Evolutionary conservation across 2,888 invertebrate species (phyloP).

Genomic region (Plusia festucae): DNA sequence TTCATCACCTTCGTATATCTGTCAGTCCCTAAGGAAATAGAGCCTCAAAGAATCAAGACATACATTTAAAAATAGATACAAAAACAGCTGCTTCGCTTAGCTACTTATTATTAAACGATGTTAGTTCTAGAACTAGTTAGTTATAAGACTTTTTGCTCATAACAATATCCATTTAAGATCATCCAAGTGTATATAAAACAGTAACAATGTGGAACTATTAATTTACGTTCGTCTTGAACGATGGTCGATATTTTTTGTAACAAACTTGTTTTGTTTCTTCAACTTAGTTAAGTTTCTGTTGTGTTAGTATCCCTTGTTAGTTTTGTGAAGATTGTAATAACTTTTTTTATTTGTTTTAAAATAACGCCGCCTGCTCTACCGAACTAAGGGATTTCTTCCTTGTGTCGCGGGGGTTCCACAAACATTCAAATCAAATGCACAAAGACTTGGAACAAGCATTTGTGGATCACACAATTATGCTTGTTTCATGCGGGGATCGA

Average conservation of each 20-base stretch:
- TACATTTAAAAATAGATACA: not conserved
- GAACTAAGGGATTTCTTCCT: too few species aligned
- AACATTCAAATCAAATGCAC: too few species aligned
- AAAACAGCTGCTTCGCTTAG: not conserved
- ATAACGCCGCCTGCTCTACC: too few species aligned
- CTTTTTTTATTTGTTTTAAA: too few species aligned
- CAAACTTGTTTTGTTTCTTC: conserved; percentile 21
- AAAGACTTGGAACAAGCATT: too few species aligned
- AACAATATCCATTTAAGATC: conserved; percentile 23
- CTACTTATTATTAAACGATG: not conserved
- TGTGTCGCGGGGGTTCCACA: too few species aligned
- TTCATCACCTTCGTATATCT: too few species aligned
- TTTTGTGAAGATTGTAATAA: not conserved
- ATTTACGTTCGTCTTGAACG: conserved; percentile 32
- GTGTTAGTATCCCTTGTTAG: not conserved
- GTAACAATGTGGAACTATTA: conserved; percentile 43
- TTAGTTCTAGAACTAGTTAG: not conserved
- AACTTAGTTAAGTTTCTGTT: not conserved
- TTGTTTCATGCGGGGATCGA: too few species aligned
- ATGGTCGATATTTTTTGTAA: conserved; percentile 36
- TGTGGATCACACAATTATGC: too few species aligned
- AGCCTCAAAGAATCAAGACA: too few species aligned
- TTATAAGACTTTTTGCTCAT: conserved; percentile 20
- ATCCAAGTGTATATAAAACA: conserved; percentile 19
- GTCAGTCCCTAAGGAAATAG: too few species aligned